Conservation (phyloP, 2,888 invertebrate species). For the Napeogenes sylphis region DNA sequence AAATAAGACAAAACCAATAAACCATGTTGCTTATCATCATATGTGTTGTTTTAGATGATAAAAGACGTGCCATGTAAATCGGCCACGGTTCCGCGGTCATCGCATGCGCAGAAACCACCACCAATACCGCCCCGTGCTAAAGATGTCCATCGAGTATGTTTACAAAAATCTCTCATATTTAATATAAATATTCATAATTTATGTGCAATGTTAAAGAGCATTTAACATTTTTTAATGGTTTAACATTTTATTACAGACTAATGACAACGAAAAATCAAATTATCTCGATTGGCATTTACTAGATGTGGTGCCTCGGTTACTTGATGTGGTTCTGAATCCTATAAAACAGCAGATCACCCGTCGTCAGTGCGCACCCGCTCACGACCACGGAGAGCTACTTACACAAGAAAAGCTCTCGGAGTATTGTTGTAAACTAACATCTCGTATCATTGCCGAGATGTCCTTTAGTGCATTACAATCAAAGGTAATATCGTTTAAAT, state of each 20-base stretch:
- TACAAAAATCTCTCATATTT: constrained; percentile 5
- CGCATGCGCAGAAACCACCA: constrained; percentile 59
- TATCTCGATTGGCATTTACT: constrained; percentile 81
- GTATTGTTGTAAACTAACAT: constrained; percentile 86
- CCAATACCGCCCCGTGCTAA: constrained; percentile 62
- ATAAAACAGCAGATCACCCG: constrained; percentile 78
- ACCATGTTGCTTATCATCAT: too few relatives aligned
- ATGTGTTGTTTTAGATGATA: constrained; percentile 35
- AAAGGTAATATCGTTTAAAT: constrained; percentile 37
- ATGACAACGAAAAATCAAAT: constrained; percentile 43
- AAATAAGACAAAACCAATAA: background rate
- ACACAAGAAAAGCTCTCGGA: constrained; percentile 78
- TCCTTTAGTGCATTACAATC: constrained; percentile 62
- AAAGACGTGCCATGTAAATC: constrained; percentile 61
- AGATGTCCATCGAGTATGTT: constrained; percentile 44
- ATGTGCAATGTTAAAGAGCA: background rate
- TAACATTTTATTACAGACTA: constrained; percentile 41
- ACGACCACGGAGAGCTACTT: constrained; percentile 72
- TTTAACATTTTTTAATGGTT: too few relatives aligned
- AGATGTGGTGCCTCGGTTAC: constrained; percentile 88
- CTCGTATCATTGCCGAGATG: constrained; percentile 91
- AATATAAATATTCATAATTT: background rate
- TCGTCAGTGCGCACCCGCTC: constrained; percentile 64
- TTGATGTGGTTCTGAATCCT: constrained; percentile 89
- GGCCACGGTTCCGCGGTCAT: constrained; percentile 60